phyloP scores from a whole-genome alignment of 2,888 invertebrate genomes.

The Silvanus unidentatus region DNA sequence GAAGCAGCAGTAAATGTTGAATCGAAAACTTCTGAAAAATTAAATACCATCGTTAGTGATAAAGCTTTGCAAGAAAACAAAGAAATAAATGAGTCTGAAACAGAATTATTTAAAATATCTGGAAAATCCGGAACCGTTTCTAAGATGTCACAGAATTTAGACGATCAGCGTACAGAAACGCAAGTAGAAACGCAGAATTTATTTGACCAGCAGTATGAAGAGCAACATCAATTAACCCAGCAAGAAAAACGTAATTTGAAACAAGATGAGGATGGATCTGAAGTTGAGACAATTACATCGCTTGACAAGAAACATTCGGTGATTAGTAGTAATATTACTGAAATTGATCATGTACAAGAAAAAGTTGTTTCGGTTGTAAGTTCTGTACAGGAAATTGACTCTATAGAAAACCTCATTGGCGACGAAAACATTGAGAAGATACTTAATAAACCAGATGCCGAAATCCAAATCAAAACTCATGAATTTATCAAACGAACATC shows the following conservation, averaged over 20 bases:
- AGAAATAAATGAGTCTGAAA: slow-evolving; percentile 11
- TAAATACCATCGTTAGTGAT: slow-evolving; percentile 22
- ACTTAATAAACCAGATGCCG: neutral
- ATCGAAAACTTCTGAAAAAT: slow-evolving; percentile 21
- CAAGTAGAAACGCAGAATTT: slow-evolving; percentile 24
- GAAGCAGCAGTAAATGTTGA: no score
- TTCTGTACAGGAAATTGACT: neutral
- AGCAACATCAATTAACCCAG: slow-evolving; percentile 19
- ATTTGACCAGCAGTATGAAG: slow-evolving; percentile 23
- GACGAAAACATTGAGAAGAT: neutral
- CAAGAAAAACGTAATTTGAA: slow-evolving; percentile 29
- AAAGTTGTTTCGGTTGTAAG: slow-evolving; percentile 27
- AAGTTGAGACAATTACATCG: slow-evolving; percentile 24
- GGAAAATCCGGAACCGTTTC: slow-evolving; percentile 17
- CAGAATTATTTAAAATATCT: slow-evolving; percentile 13
- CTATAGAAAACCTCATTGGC: neutral
- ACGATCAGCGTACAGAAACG: slow-evolving; percentile 22
- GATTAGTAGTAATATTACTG: slow-evolving; percentile 18
- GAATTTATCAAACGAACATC: slow-evolving; percentile 42
- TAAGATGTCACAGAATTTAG: slow-evolving; percentile 16
- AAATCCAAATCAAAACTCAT: slow-evolving; percentile 16
- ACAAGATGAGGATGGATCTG: slow-evolving; percentile 27
- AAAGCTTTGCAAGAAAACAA: slow-evolving; percentile 11
- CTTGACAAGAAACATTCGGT: slow-evolving; percentile 22
- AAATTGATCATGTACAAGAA: slow-evolving; percentile 25